Evolutionary conservation across 2,797 vertebrate genomes (phyloP), one percentile per base, ranked within the genome.

Genomic region (Columba guinea): DNA sequence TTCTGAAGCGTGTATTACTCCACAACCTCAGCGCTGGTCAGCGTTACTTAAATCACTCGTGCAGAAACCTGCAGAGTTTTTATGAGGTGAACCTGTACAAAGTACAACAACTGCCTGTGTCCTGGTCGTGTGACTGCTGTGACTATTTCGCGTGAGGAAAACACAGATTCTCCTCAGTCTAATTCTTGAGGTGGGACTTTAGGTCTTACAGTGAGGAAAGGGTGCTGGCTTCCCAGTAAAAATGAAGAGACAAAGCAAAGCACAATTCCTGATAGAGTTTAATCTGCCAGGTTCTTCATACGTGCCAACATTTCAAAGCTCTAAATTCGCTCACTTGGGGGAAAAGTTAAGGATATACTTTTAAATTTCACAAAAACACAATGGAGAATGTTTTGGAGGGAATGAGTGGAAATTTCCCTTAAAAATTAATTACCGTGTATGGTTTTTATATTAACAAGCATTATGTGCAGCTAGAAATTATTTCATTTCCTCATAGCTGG

Each of bases 401-500:
- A 86, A 71, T 7, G 52, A 90, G n/a, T 85, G 48, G 73, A 93
- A 93, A 69, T 87, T 76, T 73, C 80, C 83, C 70, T 89, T 85
- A 41, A 94, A 91, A 84, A 76, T 77, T 63, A 86, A 75, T 86
- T 90, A 74, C 86, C 63, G 30, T 62, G 55, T 84, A 93, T 84
- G 90, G 75, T 78, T 91, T 91, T 88, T 69, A 73, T 76, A 89
- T 73, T 92, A 94, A 79, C 51, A 74, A 80, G 90, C 67, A 91
- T 37, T 65, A 60, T 26, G 56, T 2, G 17, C 60, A 93, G 94
- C 56, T 59, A 79, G 60, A 81, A 96, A 89, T 93, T 39, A 97
- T 94, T 97, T 94, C 90, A 96, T 91, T 95, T 96, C 95, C 83
- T 89, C 77, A 58, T 92, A 94, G 94, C 94, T 89, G 94, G 95